Evolutionary conservation across 2,888 invertebrate species (phyloP).

Genomic region (Sinopyrophorus schimmeli): DNA sequence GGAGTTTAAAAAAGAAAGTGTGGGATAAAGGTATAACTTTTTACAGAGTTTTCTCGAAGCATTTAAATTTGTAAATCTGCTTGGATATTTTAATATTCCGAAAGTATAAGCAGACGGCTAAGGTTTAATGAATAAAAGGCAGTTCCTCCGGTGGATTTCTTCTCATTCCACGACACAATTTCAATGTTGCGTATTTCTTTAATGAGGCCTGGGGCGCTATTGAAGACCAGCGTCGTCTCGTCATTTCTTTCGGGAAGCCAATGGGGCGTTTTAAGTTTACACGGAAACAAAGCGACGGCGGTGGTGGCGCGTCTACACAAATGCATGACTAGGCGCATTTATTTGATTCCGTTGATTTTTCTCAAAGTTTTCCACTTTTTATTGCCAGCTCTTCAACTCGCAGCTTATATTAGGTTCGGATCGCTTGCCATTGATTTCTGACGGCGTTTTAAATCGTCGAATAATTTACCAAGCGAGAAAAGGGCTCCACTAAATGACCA

Average conservation of each 20-base stretch:
- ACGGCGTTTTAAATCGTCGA: slow-evolving; percentile 17
- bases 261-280: slow-evolving; percentile 45
- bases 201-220: slow-evolving; percentile 33
- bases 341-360: slow-evolving; percentile 44
- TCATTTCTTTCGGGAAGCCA: slow-evolving; percentile 39
- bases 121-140: slow-evolving; percentile 30
- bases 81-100: slow-evolving; percentile 30
- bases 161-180: slow-evolving; percentile 32
- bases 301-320: slow-evolving; percentile 40
- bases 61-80: slow-evolving; percentile 26
- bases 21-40: slow-evolving; percentile 13
- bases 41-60: slow-evolving; percentile 9
- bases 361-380: slow-evolving; percentile 34
- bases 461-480: slow-evolving; percentile 21
- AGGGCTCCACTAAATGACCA: slow-evolving; percentile 17
- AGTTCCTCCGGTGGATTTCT: slow-evolving; percentile 28
- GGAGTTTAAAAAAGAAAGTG: slow-evolving; percentile 7
- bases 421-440: slow-evolving; percentile 23
- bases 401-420: slow-evolving; percentile 30
- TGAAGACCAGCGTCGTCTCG: slow-evolving; percentile 29
- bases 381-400: slow-evolving; percentile 14
- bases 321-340: slow-evolving; percentile 46
- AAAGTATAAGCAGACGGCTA: slow-evolving; percentile 25
- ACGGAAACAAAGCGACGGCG: slow-evolving; percentile 42
- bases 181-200: slow-evolving; percentile 36